Evolutionary conservation across 2,888 invertebrate species (phyloP).

Genomic region (Augiades crinisus): DNA sequence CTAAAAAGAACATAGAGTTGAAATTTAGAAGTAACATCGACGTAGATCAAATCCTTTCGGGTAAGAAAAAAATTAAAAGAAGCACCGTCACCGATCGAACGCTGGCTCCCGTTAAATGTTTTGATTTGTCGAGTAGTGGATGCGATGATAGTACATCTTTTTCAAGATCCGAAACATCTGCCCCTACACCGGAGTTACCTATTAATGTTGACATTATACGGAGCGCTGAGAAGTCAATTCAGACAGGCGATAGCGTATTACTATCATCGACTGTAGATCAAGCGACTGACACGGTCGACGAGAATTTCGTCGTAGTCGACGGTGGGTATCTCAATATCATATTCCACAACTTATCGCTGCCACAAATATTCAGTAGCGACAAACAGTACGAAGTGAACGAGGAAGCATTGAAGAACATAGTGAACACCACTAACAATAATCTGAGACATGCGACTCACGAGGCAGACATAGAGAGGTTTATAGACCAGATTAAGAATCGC

Average conservation of each 20-base stretch:
- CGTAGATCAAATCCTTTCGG: conserved; percentile 60
- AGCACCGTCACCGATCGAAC: conserved; percentile 47
- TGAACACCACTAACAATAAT: conserved; percentile 52
- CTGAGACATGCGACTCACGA: conserved; percentile 42
- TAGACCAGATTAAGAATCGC: conserved; percentile 55
- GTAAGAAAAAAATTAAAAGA: conserved; percentile 65
- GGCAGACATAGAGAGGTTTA: conserved; percentile 51
- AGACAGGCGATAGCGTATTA: conserved; percentile 53
- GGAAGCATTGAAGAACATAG: conserved; percentile 62
- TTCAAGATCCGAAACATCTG: conserved; percentile 31
- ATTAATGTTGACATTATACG: conserved; percentile 30
- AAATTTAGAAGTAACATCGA: conserved; percentile 60
- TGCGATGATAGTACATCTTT: conserved; percentile 55
- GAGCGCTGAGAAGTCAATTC: conserved; percentile 63
- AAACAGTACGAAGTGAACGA: conserved; percentile 74
- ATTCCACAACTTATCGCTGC: conserved; percentile 61
- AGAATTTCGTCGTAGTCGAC: conserved; percentile 64
- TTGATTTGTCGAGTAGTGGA: conserved; percentile 69
- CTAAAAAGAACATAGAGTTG: conserved; percentile 68
- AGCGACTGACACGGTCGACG: conserved; percentile 49
- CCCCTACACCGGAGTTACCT: conserved; percentile 17
- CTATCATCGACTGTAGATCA: conserved; percentile 34
- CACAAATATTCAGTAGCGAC: conserved; percentile 65
- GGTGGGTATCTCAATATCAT: conserved; percentile 70
- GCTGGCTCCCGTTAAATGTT: conserved; percentile 64